Evolutionary conservation across 1,140 invertebrate species (phyloP), one percentile per base, ranked within the genome.

Genomic region (Oedothorax gibbosus): DNA sequence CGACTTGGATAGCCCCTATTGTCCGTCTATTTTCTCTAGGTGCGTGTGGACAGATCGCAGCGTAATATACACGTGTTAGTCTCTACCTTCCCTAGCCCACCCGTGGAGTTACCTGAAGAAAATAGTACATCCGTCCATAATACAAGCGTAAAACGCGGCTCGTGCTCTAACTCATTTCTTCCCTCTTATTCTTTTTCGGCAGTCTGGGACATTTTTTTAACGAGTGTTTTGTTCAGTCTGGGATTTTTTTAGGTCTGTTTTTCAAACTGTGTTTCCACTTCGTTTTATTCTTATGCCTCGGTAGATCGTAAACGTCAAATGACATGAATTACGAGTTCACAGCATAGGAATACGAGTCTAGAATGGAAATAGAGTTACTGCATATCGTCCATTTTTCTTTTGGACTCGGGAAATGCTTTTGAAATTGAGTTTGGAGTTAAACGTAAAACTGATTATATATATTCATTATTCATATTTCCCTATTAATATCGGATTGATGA

Each of bases 41-140:
- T 35, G 35, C 54, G 78, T 57, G 78, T 18, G 78, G 78, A 80
- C 78, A 80, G 78, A 80, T 80, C 49, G 65, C n/a, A 56, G 65
- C n/a, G 65, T 54, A 69, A 80, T 80, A 69, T 69, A 80, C 66
- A 80, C 78, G 65, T 80, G 78, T 80, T 71, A 60, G 53, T 80
- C 57, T 35, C 35, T 35, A 5, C 5, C 1, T 35, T 35, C 35
- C 35, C 50, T 14, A 56, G 78, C 51, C 78, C 78, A 80, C 78
- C 78, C 78, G 78, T 69, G 78, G 57, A 57, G 78, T 77, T 49
- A 35, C 35, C 35, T 35, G 35, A 35, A 35, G 35, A 35, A 35
- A 35, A 35, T 5, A 35, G 35, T 35, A 35, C 35, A 35, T 35
- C 35, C 35, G 75, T 64, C 72, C 20, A 75, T 35, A 60, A 57